Evolutionary conservation across 2,888 invertebrate genomes (phyloP).

Genomic region (Bruchidius siliquastri): DNA sequence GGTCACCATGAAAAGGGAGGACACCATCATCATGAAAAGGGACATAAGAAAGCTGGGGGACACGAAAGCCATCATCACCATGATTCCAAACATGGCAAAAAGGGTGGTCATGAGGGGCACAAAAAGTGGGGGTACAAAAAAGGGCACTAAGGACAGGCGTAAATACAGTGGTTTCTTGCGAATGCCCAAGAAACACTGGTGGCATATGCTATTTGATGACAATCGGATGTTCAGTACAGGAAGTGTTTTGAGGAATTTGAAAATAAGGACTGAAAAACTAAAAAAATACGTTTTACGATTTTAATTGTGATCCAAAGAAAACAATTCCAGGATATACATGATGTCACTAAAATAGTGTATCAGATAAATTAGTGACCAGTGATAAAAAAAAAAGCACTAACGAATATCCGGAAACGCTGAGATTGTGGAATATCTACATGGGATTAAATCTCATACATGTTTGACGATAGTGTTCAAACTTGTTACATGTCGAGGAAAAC

Average conservation of each 20-base stretch:
- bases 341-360: not conserved
- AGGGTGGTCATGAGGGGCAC: constrained; percentile 74
- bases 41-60: constrained; percentile 73
- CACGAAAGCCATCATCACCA: constrained; percentile 73
- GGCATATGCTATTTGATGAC: not conserved
- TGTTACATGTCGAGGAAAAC: no score
- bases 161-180: not conserved
- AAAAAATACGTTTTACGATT: not conserved
- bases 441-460: no score
- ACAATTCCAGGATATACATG: not conserved
- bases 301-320: not conserved
- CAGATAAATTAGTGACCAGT: no score
- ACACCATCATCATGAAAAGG: constrained; percentile 73
- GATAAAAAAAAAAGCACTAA: no score
- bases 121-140: constrained; percentile 70
- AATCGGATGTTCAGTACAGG: not conserved
- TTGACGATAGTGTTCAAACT: no score
- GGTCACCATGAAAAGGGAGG: constrained; percentile 76
- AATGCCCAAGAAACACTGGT: not conserved
- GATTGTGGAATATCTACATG: no score
- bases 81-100: constrained; percentile 71
- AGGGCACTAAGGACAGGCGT: constrained; percentile 31
- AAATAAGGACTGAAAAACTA: not conserved
- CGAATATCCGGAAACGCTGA: no score
- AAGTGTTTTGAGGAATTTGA: not conserved